Percentiles rank a stretch among this genome's conserved stretches.
Conservation (phyloP, 2,113 vertebrate genomes). For the Vulpes ferrilata region DNA sequence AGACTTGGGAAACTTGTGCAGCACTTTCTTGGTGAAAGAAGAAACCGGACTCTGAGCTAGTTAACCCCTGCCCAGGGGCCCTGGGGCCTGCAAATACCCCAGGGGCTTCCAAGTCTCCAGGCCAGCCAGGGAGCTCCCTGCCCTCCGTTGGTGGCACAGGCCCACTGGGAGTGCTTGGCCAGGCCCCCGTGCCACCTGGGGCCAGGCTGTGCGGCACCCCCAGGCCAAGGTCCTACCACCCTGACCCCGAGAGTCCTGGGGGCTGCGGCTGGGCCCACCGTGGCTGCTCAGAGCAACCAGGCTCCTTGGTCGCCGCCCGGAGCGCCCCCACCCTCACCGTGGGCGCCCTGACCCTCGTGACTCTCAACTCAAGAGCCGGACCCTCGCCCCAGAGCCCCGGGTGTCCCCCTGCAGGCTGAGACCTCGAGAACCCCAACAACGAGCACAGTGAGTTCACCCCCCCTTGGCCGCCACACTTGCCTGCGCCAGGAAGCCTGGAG, state of each 20-base stretch:
- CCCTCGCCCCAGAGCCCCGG: not conserved
- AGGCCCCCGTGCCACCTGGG: not conserved
- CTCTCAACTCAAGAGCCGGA: too few relatives aligned
- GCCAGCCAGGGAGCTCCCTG: not conserved
- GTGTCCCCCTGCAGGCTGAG: fast-evolving
- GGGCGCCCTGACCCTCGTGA: too few relatives aligned
- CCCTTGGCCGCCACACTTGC: conserved; percentile 31
- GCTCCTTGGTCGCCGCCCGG: not conserved
- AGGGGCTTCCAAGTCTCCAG: not conserved
- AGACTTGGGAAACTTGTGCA: conserved; percentile 22
- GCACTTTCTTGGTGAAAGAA: conserved; percentile 37
- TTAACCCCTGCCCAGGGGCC: conserved; percentile 14
- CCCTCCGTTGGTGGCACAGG: not conserved
- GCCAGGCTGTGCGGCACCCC: not conserved
- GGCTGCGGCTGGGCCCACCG: not conserved
- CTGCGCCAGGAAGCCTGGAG: not conserved
- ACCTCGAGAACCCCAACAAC: not conserved
- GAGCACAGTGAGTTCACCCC: not conserved
- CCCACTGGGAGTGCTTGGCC: not conserved
- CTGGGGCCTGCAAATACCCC: not conserved
- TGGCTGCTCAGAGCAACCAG: not conserved
- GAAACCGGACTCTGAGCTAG: not conserved
- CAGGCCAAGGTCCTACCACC: not conserved
- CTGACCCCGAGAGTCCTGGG: not conserved
- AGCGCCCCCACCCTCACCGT: too few relatives aligned